Evolutionary conservation across 2,888 invertebrate species (phyloP).

Genomic region (Oligia strigilis): DNA sequence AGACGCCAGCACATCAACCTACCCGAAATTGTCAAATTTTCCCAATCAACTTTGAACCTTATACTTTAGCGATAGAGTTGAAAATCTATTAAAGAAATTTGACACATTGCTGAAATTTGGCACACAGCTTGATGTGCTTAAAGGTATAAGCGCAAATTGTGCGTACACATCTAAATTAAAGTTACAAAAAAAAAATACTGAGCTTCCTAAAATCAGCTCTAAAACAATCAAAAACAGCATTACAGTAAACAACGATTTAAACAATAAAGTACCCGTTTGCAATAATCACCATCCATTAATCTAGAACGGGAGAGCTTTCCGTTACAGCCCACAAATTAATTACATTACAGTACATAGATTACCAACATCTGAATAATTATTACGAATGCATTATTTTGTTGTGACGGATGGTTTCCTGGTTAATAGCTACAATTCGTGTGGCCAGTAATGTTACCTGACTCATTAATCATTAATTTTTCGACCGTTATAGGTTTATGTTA

Average conservation of each 20-base stretch:
- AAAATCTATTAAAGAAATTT: too few relatives aligned
- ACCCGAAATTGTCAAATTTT: too few relatives aligned
- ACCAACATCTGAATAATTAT: slow-evolving; percentile 71
- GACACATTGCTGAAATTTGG: too few relatives aligned
- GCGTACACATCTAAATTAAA: neutral
- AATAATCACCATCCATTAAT: slow-evolving; percentile 84
- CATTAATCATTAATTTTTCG: slow-evolving; percentile 56
- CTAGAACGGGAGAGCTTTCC: slow-evolving; percentile 80
- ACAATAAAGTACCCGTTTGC: slow-evolving; percentile 73
- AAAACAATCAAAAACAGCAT: slow-evolving; percentile 40
- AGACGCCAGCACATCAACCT: too few relatives aligned
- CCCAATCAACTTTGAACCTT: too few relatives aligned
- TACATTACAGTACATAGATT: slow-evolving; percentile 78
- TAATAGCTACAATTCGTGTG: slow-evolving; percentile 61
- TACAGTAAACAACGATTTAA: slow-evolving; percentile 45
- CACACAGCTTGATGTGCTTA: too few relatives aligned
- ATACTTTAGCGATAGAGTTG: too few relatives aligned
- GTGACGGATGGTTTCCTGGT: slow-evolving; percentile 72
- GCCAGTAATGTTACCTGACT: slow-evolving; percentile 54
- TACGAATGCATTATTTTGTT: slow-evolving; percentile 72
- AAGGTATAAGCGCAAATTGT: too few relatives aligned
- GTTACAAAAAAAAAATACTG: neutral
- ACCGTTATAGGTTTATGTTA: slow-evolving; percentile 42
- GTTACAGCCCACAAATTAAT: slow-evolving; percentile 85
- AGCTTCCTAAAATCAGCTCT: slow-evolving; percentile 3